phyloP scores from a whole-genome alignment of 2,797 vertebrate species.

The Molossus alvarezi region DNA sequence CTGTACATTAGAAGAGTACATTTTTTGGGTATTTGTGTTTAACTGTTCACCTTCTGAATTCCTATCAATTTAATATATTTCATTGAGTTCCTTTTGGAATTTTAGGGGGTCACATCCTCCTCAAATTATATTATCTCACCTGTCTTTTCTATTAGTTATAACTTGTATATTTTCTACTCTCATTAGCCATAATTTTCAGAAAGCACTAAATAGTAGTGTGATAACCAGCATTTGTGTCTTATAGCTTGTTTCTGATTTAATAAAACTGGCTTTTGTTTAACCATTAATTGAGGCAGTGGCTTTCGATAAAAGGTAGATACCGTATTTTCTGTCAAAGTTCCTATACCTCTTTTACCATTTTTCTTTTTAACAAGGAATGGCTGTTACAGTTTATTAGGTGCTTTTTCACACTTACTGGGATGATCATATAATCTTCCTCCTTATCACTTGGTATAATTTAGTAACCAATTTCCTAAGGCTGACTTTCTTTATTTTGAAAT shows the following conservation, averaged over 20 bases:
- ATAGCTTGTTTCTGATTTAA: conserved; percentile 47
- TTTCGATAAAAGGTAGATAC: background rate
- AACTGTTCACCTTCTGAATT: conserved; percentile 8
- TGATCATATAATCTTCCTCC: background rate
- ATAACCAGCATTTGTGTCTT: conserved; percentile 20
- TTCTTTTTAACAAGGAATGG: conserved; percentile 31
- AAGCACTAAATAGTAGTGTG: background rate
- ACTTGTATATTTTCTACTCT: background rate
- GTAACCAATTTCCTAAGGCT: background rate
- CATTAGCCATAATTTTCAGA: conserved; percentile 26
- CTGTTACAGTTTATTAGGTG: conserved; percentile 8
- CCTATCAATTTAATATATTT: background rate
- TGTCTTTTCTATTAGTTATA: background rate
- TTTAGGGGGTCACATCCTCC: background rate
- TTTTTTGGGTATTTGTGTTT: conserved; percentile 11
- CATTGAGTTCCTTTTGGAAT: background rate
- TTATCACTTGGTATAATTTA: conserved; percentile 28
- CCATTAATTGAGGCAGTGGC: conserved; percentile 19
- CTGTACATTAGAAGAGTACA: background rate
- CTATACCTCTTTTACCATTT: background rate
- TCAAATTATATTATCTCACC: background rate
- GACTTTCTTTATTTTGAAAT: conserved; percentile 42
- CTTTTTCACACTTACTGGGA: background rate
- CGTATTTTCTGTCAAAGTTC: conserved; percentile 48
- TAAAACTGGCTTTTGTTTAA: background rate